Base-by-base conservation (phyloP, 2,888 invertebrate species). In the Brachyopa scutellaris region DNA sequence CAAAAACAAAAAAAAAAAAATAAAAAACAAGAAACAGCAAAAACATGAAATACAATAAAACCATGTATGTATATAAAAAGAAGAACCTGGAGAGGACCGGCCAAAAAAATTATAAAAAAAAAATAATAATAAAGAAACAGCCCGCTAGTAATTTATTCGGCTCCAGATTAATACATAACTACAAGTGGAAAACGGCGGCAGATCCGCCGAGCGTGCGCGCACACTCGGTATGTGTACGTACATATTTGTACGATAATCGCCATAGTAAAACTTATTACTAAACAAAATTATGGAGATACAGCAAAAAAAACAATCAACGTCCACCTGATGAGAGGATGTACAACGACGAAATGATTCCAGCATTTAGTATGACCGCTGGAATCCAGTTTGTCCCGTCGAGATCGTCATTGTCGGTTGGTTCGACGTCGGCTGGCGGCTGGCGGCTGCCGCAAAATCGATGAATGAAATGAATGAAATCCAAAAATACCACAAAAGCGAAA, bases 81-180 rank as follows among this genome's bases (percentile, higher is more conserved):
- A 59, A 59, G 17, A 45, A 42, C 42, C 55, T 55, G 64, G 26
- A 61, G 55, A 45, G 26, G 36, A 45, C 17, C n/a, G n/a, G n/a
- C n/a, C n/a, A n/a, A n/a, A n/a, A n/a, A n/a, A n/a, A n/a, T n/a
- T n/a, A n/a, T n/a, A n/a, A n/a, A n/a, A 19, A 61, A 61, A 59
- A n/a, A 47, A 55, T 49, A 49, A 72, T 51, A 29, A 51, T 19
- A 19, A 51, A 59, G 11, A 11, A 11, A 29, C n/a, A 17, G 13
- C 49, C 47, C 23, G 61, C 61, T 62, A 19, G 70, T 77, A 77
- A 77, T 77, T 77, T 77, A 77, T 77, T 77, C 78, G 72, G 72
- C 72, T 72, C 66, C 78, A 79, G 66, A 79, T 79, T 79, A 79
- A 79, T 79, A 66, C 72, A 79, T 72, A 79, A 79, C 78, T 72